These are phyloP conservation scores for Gymnocypris eckloni DNA, from an alignment of 2,797 vertebrate species.

Conservation along the genomic window DNA sequence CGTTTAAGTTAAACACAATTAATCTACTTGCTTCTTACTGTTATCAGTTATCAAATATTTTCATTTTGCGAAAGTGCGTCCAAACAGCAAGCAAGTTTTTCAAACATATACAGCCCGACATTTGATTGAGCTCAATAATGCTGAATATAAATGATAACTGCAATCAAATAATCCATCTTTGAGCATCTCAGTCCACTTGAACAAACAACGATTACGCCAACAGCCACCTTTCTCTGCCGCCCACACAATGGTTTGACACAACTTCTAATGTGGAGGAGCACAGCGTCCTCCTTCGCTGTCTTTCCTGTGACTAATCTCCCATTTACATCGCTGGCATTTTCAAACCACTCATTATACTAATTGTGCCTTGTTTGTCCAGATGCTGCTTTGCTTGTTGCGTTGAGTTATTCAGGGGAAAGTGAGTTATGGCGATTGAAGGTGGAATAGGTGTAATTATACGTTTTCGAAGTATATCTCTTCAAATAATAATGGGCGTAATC, in stretches of 20 bases:
- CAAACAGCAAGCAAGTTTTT: not conserved
- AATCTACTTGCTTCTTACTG: no score
- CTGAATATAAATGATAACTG: not conserved
- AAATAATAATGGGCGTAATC: slow-evolving; percentile 56
- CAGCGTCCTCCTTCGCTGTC: slow-evolving; percentile 42
- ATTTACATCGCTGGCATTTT: slow-evolving; percentile 60
- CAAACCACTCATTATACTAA: slow-evolving; percentile 65
- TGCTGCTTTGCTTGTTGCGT: slow-evolving; percentile 56
- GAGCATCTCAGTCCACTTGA: slow-evolving; percentile 10
- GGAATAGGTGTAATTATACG: slow-evolving; percentile 52
- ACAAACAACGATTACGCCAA: slow-evolving; percentile 39
- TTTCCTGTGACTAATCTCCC: slow-evolving; percentile 53
- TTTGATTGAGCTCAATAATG: not conserved
- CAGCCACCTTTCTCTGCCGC: slow-evolving; percentile 34
- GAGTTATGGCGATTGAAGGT: slow-evolving; percentile 35
- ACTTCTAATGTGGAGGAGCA: slow-evolving; percentile 36
- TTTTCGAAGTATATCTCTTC: slow-evolving; percentile 49
- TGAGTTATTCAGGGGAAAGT: slow-evolving; percentile 39
- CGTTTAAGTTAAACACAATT: not conserved
- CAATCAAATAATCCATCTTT: slow-evolving; percentile 16
- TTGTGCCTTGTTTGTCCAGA: slow-evolving; percentile 64
- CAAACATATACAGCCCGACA: not conserved
- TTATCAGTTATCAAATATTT: not conserved
- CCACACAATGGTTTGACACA: slow-evolving; percentile 41
- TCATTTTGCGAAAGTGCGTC: not conserved